These are phyloP conservation scores for Thymelicus acteon DNA, from an alignment of 2,888 invertebrate species.

Conservation along the genomic window DNA sequence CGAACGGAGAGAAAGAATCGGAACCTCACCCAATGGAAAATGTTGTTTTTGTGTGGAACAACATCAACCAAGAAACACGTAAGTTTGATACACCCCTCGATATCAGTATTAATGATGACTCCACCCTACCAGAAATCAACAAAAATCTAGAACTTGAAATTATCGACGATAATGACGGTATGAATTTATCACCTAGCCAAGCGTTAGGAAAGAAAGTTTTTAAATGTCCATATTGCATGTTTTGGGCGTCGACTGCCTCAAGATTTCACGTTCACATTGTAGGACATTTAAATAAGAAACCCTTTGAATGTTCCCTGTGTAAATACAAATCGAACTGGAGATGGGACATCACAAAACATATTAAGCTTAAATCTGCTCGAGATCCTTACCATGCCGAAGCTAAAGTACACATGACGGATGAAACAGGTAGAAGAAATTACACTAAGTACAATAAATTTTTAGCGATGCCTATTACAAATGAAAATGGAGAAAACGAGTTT, in stretches of 20 bases:
- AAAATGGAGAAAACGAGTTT: conserved; percentile 80
- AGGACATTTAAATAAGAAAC: conserved; percentile 96
- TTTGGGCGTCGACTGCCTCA: conserved; percentile 96
- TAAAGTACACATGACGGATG: conserved; percentile 95
- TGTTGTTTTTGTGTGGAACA: conserved; percentile 92
- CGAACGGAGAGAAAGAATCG: conserved; percentile 64
- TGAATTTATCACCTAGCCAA: conserved; percentile 86
- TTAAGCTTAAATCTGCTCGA: conserved; percentile 93
- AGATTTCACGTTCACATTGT: conserved; percentile 97
- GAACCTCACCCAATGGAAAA: conserved; percentile 92
- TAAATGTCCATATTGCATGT: conserved; percentile 96
- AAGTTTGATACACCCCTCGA: conserved; percentile 74
- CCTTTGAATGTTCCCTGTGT: conserved; percentile 97
- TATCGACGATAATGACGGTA: conserved; percentile 79
- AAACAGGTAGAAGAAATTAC: conserved; percentile 95
- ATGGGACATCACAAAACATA: conserved; percentile 98
- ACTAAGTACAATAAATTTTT: conserved; percentile 96
- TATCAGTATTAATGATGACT: conserved; percentile 77
- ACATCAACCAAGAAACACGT: conserved; percentile 78
- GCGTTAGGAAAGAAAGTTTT: conserved; percentile 91
- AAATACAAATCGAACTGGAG: conserved; percentile 98
- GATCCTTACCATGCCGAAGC: conserved; percentile 93
- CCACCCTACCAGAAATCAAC: conserved; percentile 68
- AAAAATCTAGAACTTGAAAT: conserved; percentile 69
- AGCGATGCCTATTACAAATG: conserved; percentile 86